Base-by-base conservation (phyloP, 23 tunicate genomes). In the Diplosoma virens region DNA sequence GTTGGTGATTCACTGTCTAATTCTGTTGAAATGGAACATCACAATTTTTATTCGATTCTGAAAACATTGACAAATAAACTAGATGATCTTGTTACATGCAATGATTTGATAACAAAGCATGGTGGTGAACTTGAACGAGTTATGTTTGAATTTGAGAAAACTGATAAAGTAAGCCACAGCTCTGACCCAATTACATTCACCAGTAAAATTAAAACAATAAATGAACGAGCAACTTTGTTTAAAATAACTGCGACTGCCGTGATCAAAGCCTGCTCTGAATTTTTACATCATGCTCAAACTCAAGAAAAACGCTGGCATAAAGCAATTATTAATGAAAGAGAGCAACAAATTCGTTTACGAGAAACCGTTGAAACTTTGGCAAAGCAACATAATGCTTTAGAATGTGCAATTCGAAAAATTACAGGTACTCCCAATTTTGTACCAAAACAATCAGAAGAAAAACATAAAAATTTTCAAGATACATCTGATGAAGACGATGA, bases 341-440 rank as follows among this genome's bases (percentile, higher is more conserved):
- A 77, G 33, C 99, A 95, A 72, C 65, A 96, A 20, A 28, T 89
- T 22, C 76, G 96, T 22, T 79, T 95, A 9, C 97, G 89, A 65
- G 99, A 95, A 37, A 95, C 96, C 26, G 96, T 95, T 25, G 99
- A 95, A 79, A 71, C 95, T 16, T 47, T 95, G 11, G 99, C 96
- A 30, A 95, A 89, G 59, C 99, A 92, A 33, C 97, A 92, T 25
- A 92, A 92, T 41, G 85, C 87, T 50, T 70, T 92, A 52, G 97
- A 92, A 69, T 48, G 92, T 33, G 97, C 97, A 2, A 69, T 92
- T 50, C 77, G 78, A 67, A 84, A 80, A 7, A 84, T 77, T 11
- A 81, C 87, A n/a, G 96, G 96, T 4, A 84, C 88, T 29, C 88
- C 88, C 0, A 67, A 67, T 56, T 37, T 75, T 0, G 81, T 47